Evolutionary conservation across 2,113 vertebrate genomes (phyloP).

Genomic region (Phoenicopterus ruber): DNA sequence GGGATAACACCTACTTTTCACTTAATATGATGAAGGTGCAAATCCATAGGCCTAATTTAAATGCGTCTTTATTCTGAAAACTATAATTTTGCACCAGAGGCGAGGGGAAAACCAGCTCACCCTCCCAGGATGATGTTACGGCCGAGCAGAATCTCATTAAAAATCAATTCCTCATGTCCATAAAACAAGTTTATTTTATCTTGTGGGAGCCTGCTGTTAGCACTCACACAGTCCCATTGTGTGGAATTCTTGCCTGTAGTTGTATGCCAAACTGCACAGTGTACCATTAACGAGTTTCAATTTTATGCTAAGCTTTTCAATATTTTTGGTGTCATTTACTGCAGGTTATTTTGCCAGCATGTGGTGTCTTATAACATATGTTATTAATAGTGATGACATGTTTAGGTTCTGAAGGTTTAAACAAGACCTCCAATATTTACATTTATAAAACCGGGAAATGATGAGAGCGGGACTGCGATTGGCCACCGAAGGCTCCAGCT

Average conservation of each 20-base stretch:
- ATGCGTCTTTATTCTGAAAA: constrained; percentile 29
- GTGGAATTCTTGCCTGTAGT: constrained; percentile 67
- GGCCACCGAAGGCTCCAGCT: constrained; percentile 30
- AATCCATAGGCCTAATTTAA: constrained; percentile 49
- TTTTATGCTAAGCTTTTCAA: constrained; percentile 76
- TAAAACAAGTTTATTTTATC: constrained; percentile 81
- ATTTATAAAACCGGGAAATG: constrained; percentile 49
- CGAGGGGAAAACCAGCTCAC: constrained; percentile 58
- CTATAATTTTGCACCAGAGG: constrained; percentile 59
- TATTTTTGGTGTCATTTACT: constrained; percentile 71
- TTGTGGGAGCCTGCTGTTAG: constrained; percentile 72
- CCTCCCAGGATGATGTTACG: constrained; percentile 71
- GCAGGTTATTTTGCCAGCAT: constrained; percentile 58
- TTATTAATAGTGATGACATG: constrained; percentile 64
- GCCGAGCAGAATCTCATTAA: constrained; percentile 78
- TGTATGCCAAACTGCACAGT: constrained; percentile 53
- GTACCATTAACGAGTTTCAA: constrained; percentile 72
- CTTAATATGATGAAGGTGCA: constrained; percentile 52
- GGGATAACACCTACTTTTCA: constrained; percentile 59
- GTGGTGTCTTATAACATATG: constrained; percentile 69
- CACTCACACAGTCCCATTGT: constrained; percentile 72
- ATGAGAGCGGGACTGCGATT: constrained; percentile 18
- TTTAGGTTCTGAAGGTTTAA: constrained; percentile 62
- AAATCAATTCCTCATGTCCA: constrained; percentile 77
- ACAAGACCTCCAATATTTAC: constrained; percentile 65